phyloP scores from a whole-genome alignment of 2,113 vertebrate species.

The Chaetops frenatus region DNA sequence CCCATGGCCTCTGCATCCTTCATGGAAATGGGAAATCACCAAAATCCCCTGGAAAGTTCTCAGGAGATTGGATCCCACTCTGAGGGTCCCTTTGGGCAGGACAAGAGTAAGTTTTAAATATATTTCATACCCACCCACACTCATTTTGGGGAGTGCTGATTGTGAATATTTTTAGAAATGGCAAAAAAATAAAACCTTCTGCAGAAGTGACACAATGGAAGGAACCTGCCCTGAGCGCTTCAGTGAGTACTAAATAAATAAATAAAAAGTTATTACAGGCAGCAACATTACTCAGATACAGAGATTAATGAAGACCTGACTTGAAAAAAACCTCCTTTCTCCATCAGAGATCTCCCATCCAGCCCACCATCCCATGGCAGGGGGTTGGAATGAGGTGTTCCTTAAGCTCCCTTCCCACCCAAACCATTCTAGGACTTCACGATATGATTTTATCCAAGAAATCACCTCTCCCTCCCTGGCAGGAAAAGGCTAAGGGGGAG shows the following conservation, averaged over 20 bases:
- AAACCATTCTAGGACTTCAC: background rate
- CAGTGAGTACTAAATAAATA: background rate
- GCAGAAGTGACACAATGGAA: background rate
- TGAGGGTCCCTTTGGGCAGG: background rate
- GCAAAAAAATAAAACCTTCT: background rate
- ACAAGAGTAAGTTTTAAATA: background rate
- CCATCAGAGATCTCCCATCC: background rate
- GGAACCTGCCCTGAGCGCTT: accelerated
- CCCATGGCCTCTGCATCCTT: background rate
- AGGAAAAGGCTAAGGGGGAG: background rate
- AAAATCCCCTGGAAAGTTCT: background rate
- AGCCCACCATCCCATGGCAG: background rate
- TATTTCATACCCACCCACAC: accelerated
- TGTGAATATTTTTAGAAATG: background rate
- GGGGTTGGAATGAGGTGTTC: accelerated
- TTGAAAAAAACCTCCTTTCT: background rate
- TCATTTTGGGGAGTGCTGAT: background rate
- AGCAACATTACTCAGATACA: background rate
- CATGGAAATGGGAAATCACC: background rate
- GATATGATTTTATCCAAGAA: background rate
- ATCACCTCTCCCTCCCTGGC: background rate
- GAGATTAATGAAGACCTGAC: background rate
- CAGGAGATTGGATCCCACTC: background rate
- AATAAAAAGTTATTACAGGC: background rate
- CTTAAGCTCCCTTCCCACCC: background rate